Base-by-base conservation (phyloP, 2,113 vertebrate species). In the Oryzias javanicus region DNA sequence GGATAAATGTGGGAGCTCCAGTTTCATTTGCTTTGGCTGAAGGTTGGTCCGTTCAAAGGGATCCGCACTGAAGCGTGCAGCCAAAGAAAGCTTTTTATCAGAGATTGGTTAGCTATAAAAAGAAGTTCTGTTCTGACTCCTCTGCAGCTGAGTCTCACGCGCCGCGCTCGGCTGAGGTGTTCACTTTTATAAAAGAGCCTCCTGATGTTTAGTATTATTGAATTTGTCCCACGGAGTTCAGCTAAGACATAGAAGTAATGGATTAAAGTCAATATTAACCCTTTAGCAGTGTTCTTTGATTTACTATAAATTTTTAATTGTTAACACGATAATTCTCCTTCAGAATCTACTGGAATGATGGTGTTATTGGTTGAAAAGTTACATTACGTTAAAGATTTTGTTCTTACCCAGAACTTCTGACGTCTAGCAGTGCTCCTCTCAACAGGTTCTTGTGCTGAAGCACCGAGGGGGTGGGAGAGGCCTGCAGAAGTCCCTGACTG, bases 381-480 rank as follows among this genome's bases (percentile, higher is more conserved):
- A 22, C 22, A 22, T 2, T 22, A 22, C 22, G 22, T 22, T 22
- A 22, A 22, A 22, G 22, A 22, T 22, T 22, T 22, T 22, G 22
- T 22, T 22, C 2, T 2, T 22, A 22, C 22, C 42, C 29, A 1
- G 40, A 47, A 10, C 40, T 16, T 40, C 51, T 45, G 17, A 48
- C 1, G 13, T n/a, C 70, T 47, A 57, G 42, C 12, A 19, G 20
- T 55, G 22, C 19, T 42, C 60, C 17, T 13, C 15, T 17, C 68
- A 8, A 27, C 74, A 99, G 97, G 96, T 98, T 79, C 93, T 99
- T 35, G 93, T 97, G 80, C 68, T 99, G 83, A 96, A 94, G 80
- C 94, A 95, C 73, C 91, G 94, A 64, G 89, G 66, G 4, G 96
- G 95, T 5, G 86, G 89, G 46, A 87, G 89, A 27, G 94, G 94